Percentiles rank a stretch among this genome's conserved stretches.
These are phyloP conservation scores for Lophura nycthemera DNA, from an alignment of 2,113 vertebrate species.

Conservation along the genomic window DNA sequence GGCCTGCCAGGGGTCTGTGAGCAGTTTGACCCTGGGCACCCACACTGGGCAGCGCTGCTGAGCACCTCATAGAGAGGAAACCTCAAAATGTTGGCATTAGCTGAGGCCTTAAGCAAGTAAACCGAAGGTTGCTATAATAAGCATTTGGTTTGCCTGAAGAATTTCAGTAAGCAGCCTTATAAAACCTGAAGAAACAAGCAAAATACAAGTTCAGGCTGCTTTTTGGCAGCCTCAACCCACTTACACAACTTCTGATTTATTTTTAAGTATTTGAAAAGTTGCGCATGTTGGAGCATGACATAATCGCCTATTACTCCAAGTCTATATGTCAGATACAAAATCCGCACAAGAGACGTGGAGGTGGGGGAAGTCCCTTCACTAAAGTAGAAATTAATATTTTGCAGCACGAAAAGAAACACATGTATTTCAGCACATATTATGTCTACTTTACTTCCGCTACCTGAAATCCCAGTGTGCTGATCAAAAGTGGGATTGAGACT, in stretches of 20 bases:
- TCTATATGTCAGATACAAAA: not conserved
- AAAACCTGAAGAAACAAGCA: conserved; percentile 31
- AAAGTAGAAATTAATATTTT: conserved; percentile 14
- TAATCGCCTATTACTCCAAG: not conserved
- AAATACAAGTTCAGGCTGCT: conserved; percentile 23
- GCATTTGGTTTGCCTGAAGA: not conserved
- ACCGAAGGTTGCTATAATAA: not conserved
- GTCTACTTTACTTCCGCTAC: not conserved
- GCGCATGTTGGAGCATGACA: conserved; percentile 17
- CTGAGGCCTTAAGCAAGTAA: not conserved
- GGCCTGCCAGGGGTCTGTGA: not conserved
- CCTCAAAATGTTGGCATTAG: not conserved
- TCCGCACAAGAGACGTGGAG: not conserved
- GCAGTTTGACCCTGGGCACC: not conserved
- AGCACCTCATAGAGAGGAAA: not conserved
- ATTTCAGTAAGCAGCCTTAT: not conserved
- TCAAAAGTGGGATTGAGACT: conserved; percentile 32
- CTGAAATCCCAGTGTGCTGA: not conserved
- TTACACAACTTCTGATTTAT: conserved; percentile 7
- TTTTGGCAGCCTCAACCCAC: not conserved
- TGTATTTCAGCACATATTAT: not conserved
- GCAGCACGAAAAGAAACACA: not conserved
- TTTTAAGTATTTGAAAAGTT: conserved; percentile 25
- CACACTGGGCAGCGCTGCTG: no score
- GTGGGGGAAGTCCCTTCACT: conserved; percentile 42